Evolutionary conservation across 2,888 invertebrate species (phyloP).

Genomic region (Apeira syringaria): DNA sequence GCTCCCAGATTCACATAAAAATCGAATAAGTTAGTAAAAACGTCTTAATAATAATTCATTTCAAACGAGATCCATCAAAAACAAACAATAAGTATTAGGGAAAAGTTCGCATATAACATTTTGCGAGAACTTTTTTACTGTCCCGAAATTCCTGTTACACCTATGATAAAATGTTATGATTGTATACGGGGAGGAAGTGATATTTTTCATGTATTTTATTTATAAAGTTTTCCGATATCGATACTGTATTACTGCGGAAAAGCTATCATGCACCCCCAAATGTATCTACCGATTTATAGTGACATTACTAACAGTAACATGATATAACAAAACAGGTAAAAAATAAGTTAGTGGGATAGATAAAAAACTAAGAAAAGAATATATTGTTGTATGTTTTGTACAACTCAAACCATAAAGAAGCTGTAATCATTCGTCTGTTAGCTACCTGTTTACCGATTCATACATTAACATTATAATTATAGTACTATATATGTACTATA

Average conservation of each 20-base stretch:
- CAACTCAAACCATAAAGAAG: too few species aligned
- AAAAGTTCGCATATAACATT: slow-evolving; percentile 64
- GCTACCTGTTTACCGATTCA: too few species aligned
- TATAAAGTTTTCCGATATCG: slow-evolving; percentile 70
- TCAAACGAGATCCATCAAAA: slow-evolving; percentile 51
- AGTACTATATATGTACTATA: too few species aligned
- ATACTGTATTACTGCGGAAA: slow-evolving; percentile 62
- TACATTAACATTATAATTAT: too few species aligned
- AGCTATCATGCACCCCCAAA: slow-evolving; percentile 46
- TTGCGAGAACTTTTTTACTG: slow-evolving; percentile 68
- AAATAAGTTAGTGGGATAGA: slow-evolving; percentile 4
- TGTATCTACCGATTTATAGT: slow-evolving; percentile 41
- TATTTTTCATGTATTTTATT: slow-evolving; percentile 78
- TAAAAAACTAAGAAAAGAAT: too few species aligned
- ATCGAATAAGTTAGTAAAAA: too few species aligned
- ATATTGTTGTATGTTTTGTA: too few species aligned
- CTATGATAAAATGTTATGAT: slow-evolving; percentile 79
- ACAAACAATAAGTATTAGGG: slow-evolving; percentile 61
- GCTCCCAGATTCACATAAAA: too few species aligned
- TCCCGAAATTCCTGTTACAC: slow-evolving; percentile 72
- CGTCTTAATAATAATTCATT: slow-evolving; percentile 30
- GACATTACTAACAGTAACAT: slow-evolving; percentile 12
- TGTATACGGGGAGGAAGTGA: slow-evolving; percentile 46
- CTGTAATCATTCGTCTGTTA: too few species aligned
- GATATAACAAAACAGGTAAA: slow-evolving; percentile 16